Evolutionary conservation across 2,113 vertebrate species (phyloP).

Genomic region (Clarias magur): DNA sequence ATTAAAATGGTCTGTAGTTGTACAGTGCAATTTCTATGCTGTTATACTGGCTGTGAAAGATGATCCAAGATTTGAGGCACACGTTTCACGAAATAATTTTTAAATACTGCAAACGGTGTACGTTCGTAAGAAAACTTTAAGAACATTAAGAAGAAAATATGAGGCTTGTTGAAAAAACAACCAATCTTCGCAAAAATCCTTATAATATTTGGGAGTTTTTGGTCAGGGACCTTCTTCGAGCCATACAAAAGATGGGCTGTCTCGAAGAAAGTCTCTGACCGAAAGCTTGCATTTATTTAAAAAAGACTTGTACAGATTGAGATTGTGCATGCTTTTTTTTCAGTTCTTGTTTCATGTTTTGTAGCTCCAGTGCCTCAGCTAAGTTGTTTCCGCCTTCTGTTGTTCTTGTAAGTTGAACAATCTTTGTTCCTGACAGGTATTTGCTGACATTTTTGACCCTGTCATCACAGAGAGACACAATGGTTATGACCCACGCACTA

Average conservation of each 20-base stretch:
- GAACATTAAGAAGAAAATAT: neutral
- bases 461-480: slow-evolving; percentile 95
- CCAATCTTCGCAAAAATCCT: too few relatives aligned
- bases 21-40: neutral
- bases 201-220: too few relatives aligned
- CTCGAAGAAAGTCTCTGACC: too few relatives aligned
- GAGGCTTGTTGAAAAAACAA: neutral
- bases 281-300: too few relatives aligned
- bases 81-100: neutral
- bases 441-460: slow-evolving; percentile 86
- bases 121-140: neutral
- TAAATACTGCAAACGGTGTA: neutral
- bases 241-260: too few relatives aligned
- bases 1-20: neutral
- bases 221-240: too few relatives aligned
- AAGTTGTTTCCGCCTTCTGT: too few relatives aligned
- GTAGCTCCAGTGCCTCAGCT: too few relatives aligned
- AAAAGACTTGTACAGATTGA: too few relatives aligned
- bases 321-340: too few relatives aligned
- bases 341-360: too few relatives aligned
- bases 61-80: neutral
- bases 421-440: slow-evolving; percentile 76
- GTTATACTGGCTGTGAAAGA: neutral
- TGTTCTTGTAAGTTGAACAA: neutral
- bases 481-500: slow-evolving; percentile 86